A percentile compares a stretch with the other conserved stretches of the same genome.
These are phyloP conservation scores for Emmelina monodactyla DNA, from an alignment of 2,888 invertebrate genomes.

Conservation along the genomic window DNA sequence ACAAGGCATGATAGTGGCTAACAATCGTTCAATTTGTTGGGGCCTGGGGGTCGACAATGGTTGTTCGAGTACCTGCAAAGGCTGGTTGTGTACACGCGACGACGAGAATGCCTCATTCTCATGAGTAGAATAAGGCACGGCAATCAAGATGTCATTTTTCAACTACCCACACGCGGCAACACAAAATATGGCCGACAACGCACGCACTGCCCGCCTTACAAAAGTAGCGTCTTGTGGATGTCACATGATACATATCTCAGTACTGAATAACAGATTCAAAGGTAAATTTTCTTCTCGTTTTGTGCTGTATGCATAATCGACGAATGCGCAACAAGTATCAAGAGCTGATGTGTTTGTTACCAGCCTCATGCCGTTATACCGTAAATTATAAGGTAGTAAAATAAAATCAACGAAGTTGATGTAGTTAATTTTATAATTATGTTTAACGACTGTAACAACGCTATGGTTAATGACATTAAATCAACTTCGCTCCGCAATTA, in stretches of 20 bases:
- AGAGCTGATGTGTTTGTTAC: too few relatives aligned
- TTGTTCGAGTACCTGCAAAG: too few relatives aligned
- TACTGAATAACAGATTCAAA: slow-evolving; percentile 42
- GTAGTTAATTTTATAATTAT: too few relatives aligned
- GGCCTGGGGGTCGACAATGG: slow-evolving; percentile 45
- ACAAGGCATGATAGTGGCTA: slow-evolving; percentile 55
- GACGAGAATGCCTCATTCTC: slow-evolving; percentile 49
- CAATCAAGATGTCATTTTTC: slow-evolving; percentile 68
- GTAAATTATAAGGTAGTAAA: too few relatives aligned
- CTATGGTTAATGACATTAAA: too few relatives aligned
- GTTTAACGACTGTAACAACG: too few relatives aligned
- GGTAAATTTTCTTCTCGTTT: slow-evolving; percentile 36
- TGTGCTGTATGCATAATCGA: slow-evolving; percentile 36
- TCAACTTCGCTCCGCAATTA: too few relatives aligned
- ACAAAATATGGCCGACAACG: slow-evolving; percentile 60
- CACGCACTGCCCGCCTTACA: slow-evolving; percentile 48
- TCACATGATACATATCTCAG: slow-evolving; percentile 55
- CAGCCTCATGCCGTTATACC: too few relatives aligned
- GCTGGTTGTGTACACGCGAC: slow-evolving; percentile 60
- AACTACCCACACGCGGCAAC: slow-evolving; percentile 61
- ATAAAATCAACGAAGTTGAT: too few relatives aligned
- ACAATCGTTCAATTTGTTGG: slow-evolving; percentile 64
- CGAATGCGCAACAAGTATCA: too few relatives aligned
- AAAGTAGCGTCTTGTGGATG: slow-evolving; percentile 49
- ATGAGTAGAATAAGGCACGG: slow-evolving; percentile 62